Evolutionary conservation across 1,140 invertebrate genomes (phyloP), one percentile per base, ranked within the genome.

Genomic region (Nautilus pompilius): DNA sequence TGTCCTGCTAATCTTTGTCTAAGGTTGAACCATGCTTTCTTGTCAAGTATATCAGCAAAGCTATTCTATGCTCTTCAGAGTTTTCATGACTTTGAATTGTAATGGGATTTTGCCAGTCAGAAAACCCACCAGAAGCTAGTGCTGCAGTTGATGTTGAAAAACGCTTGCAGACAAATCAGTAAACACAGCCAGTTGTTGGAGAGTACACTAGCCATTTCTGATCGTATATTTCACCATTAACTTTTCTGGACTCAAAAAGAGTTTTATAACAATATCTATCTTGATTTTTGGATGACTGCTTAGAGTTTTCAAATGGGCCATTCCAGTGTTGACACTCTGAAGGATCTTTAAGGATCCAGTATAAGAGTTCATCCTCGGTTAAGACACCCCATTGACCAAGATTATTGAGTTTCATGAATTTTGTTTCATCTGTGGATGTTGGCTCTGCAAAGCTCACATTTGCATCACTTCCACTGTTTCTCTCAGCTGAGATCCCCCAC

Each of bases 191-290:
- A 53, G 49, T 1, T 26, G 13, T 53, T 53, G 49, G n/a, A n/a
- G n/a, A 53, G 26, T 53, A 1, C n/a, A 1, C 26, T 53, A 53
- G 24, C 49, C 24, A 53, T 26, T 53, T 22, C 26, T 22, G 49
- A 26, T 53, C 26, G 49, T 53, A 53, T 26, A 53, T 2, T 53
- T 53, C 49, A 20, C 49, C 49, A 53, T 17, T 53, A 17, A 53
- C 26, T 53, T 53, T 53, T 26, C 49, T 53, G 49, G n/a, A 53
- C 1, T 53, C 13, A 22, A 53, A 53, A n/a, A 53, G n/a, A n/a
- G 13, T 13, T 1, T 53, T 53, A 1, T 13, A 53, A 26, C 49
- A 53, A 53, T 1, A 26, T 53, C 49, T n/a, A 26, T 53, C 13
- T 26, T 53, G 49, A 1, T 17, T 53, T 1, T 45, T 45, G 36